phyloP scores from a whole-genome alignment of 1,140 invertebrate species.

The Drosophila gunungcola region DNA sequence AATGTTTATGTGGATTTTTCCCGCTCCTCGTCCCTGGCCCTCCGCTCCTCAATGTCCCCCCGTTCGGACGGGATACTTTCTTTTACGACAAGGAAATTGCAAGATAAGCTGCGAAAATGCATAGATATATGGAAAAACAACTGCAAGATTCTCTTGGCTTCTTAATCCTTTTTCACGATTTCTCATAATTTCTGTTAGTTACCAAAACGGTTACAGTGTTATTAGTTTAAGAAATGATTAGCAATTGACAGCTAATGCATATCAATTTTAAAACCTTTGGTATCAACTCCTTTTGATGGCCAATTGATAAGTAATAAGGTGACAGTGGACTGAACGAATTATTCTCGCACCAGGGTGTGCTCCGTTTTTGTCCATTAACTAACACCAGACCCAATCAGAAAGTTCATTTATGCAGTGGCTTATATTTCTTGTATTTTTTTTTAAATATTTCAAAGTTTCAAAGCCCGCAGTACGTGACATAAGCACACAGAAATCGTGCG shows the following conservation, averaged over 20 bases:
- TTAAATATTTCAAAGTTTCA: background rate
- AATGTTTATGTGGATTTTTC: constrained; percentile 67
- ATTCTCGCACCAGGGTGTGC: too few relatives aligned
- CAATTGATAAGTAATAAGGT: too few relatives aligned
- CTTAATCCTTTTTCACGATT: too few relatives aligned
- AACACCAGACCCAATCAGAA: background rate
- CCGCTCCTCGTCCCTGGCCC: background rate
- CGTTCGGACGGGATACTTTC: background rate
- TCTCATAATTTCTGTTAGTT: too few relatives aligned
- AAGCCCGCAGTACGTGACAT: constrained; percentile 18
- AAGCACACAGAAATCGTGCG: background rate
- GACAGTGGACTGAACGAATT: too few relatives aligned
- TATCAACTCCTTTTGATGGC: too few relatives aligned
- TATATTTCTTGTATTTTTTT: background rate
- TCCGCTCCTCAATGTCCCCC: background rate
- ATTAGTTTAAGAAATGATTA: too few relatives aligned
- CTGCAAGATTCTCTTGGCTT: background rate
- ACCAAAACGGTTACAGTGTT: too few relatives aligned
- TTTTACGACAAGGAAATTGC: background rate
- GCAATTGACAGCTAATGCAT: too few relatives aligned
- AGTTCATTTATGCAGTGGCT: background rate
- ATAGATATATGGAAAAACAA: background rate
- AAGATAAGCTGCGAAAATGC: background rate
- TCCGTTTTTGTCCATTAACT: background rate
- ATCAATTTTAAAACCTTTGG: too few relatives aligned